Evolutionary conservation across 2,113 vertebrate species (phyloP), one percentile per base, ranked within the genome.

Genomic region (Numenius arquata): DNA sequence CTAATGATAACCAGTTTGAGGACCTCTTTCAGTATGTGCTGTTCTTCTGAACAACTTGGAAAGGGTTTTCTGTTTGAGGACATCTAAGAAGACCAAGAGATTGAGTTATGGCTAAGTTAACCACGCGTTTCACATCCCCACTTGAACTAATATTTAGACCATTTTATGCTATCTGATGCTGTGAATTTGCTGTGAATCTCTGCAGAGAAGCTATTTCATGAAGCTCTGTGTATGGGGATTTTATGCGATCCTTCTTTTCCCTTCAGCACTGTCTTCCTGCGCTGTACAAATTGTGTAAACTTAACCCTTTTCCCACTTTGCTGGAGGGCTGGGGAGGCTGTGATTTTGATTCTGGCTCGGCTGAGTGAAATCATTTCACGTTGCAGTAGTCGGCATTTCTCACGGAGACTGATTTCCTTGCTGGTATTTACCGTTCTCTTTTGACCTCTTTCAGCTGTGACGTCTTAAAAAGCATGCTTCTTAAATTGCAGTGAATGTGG

Each of bases 271-370:
- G 2, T 78, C 90, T 82, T 92, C n/a, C 72, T 92, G 72, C 1
- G 6, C 92, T 56, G 72, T 71, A 77, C 75, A 94, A 77, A 83
- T 52, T 93, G 85, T 90, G 83, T 71, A 95, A 80, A 88, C 65
- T 88, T 94, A 95, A 95, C 90, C 59, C 93, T 93, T 94, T 91
- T 91, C 72, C 47, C 92, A 52, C 83, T 81, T 90, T 75, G 85
- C 93, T 91, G 79, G 88, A 92, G 75, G 93, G 82, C 47, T 90
- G 63, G 56, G n/a, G 27, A 74, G 52, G 45, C 81, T 93, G 71
- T 62, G 63, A 73, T 91, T 90, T 79, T 23, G 3, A 47, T 88
- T 80, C 75, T 67, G 76, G 56, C 67, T 56, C 43, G 67, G 38
- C 50, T 59, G 90, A 83, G 52, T 13, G 23, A 95, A 95, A 84